Percentiles rank a stretch among this genome's conserved stretches.
These are phyloP conservation scores for Alethe castanea DNA, from an alignment of 2,113 vertebrate genomes.

Conservation along the genomic window DNA sequence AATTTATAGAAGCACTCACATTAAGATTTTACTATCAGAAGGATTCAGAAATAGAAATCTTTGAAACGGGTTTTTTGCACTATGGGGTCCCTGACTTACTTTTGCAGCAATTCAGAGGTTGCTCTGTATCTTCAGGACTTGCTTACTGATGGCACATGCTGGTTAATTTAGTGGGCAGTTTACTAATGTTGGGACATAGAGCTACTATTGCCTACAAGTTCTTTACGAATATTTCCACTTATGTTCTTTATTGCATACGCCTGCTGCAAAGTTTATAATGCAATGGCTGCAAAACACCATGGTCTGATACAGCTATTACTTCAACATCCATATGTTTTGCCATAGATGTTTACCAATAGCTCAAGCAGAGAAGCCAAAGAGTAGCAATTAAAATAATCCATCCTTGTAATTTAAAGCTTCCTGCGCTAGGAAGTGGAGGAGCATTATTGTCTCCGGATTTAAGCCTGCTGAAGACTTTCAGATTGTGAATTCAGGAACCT, in stretches of 20 bases:
- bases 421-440: constrained; percentile 65
- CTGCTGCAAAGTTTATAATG: background rate
- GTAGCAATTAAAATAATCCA: constrained; percentile 71
- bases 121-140: background rate
- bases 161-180: background rate
- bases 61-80: background rate
- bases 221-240: background rate
- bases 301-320: background rate
- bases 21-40: background rate
- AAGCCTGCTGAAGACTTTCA: constrained; percentile 36
- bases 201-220: background rate
- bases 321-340: background rate
- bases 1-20: background rate
- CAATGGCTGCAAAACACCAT: background rate
- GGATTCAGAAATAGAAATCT: background rate
- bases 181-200: background rate
- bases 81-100: background rate
- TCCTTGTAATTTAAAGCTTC: constrained; percentile 77
- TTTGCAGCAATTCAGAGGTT: background rate
- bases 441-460: constrained; percentile 47
- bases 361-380: constrained; percentile 55
- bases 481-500: constrained; percentile 44
- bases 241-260: background rate
- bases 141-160: background rate
- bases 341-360: constrained; percentile 51